phyloP scores from a whole-genome alignment of 2,113 vertebrate genomes.

The Coptodon bakossiorum region DNA sequence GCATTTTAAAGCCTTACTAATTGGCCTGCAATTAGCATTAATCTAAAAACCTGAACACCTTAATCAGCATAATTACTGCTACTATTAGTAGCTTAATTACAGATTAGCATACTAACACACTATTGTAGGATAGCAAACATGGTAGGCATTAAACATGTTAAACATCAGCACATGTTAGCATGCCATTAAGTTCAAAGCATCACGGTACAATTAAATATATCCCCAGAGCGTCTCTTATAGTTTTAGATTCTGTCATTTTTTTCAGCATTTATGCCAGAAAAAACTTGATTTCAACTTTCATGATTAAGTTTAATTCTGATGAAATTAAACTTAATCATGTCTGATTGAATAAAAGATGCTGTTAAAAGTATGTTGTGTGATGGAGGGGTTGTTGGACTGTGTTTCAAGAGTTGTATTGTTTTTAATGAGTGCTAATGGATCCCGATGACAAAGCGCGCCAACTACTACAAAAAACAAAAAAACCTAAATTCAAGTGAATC shows the following conservation, averaged over 20 bases:
- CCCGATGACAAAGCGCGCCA: accelerated
- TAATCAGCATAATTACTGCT: background rate
- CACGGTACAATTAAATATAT: background rate
- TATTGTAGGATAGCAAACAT: background rate
- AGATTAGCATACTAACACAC: background rate
- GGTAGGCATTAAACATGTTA: background rate
- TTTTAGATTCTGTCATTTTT: background rate
- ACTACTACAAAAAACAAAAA: background rate
- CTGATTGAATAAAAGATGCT: background rate
- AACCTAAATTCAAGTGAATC: accelerated
- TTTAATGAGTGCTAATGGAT: background rate
- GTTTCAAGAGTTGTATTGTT: background rate
- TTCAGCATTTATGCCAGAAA: background rate
- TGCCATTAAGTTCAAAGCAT: background rate
- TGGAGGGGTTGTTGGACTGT: background rate
- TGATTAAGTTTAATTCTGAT: background rate
- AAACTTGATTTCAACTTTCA: background rate
- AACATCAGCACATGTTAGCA: background rate
- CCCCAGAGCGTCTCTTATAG: accelerated
- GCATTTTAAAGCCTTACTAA: background rate
- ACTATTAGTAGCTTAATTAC: background rate
- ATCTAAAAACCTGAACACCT: background rate
- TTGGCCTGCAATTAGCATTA: background rate
- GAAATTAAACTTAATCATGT: background rate
- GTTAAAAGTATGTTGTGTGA: background rate